Evolutionary conservation across 2,888 invertebrate genomes (phyloP).

Genomic region (Hypomecis atomaria): DNA sequence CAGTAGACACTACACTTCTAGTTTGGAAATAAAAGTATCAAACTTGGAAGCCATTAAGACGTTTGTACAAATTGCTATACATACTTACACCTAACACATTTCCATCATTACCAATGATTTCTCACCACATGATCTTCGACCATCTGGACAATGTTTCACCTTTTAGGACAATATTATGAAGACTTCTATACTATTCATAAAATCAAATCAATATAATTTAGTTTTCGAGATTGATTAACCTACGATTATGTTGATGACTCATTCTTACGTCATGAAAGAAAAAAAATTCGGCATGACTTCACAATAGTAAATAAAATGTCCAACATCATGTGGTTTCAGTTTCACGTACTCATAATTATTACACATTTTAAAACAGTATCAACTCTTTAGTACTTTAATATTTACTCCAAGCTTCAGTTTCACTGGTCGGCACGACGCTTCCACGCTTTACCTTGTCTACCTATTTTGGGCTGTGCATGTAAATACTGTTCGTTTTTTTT

Average conservation of each 20-base stretch:
- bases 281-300: not conserved
- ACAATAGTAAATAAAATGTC: not conserved
- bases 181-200: too few species aligned
- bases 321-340: slow-evolving; percentile 33
- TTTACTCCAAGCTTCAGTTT: slow-evolving; percentile 59
- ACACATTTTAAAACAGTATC: slow-evolving; percentile 5
- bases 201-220: too few species aligned
- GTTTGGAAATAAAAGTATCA: not conserved
- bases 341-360: slow-evolving; percentile 10
- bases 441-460: slow-evolving; percentile 62
- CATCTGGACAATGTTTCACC: not conserved
- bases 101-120: not conserved
- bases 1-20: slow-evolving; percentile 23
- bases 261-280: not conserved
- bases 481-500: slow-evolving; percentile 22
- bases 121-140: slow-evolving; percentile 21
- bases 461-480: slow-evolving; percentile 66
- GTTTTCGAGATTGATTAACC: not conserved
- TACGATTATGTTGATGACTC: not conserved
- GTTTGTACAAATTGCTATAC: slow-evolving; percentile 12
- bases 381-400: not conserved
- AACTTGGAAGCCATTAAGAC: not conserved
- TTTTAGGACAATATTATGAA: too few species aligned
- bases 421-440: slow-evolving; percentile 60
- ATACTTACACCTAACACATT: slow-evolving; percentile 3